A percentile compares a stretch with the other conserved stretches of the same genome.
These are phyloP conservation scores for Dolomedes plantarius DNA, from an alignment of 2,888 invertebrate genomes.

Conservation along the genomic window DNA sequence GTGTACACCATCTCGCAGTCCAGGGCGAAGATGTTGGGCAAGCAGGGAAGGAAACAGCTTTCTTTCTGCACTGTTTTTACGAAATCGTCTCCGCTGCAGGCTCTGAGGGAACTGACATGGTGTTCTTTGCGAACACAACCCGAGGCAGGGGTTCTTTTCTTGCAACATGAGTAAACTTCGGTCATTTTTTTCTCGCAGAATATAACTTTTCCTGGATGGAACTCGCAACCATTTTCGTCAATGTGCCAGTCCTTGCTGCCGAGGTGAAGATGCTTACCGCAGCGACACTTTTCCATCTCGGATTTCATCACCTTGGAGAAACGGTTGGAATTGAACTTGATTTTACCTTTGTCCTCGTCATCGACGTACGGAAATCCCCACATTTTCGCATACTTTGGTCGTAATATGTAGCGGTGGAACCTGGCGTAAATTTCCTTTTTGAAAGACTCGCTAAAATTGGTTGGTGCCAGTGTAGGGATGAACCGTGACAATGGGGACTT, in stretches of 20 bases:
- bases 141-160: background rate
- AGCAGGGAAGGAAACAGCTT: too few relatives aligned
- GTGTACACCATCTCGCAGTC: constrained; percentile 32
- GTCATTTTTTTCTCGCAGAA: background rate
- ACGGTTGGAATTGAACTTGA: background rate
- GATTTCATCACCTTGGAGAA: background rate
- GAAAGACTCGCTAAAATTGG: background rate
- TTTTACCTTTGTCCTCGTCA: background rate
- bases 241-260: background rate
- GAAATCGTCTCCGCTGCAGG: background rate
- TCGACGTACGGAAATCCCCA: constrained; percentile 7
- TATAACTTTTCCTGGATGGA: background rate
- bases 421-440: background rate
- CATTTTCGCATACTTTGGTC: background rate
- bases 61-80: background rate
- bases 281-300: background rate
- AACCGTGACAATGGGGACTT: background rate
- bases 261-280: background rate
- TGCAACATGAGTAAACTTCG: background rate
- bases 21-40: background rate
- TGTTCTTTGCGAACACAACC: background rate
- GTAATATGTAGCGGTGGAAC: constrained; percentile 1
- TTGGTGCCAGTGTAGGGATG: background rate
- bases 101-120: background rate
- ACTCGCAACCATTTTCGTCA: background rate